Evolutionary conservation across 2,797 vertebrate genomes (phyloP).

Genomic region (Chelmon rostratus): DNA sequence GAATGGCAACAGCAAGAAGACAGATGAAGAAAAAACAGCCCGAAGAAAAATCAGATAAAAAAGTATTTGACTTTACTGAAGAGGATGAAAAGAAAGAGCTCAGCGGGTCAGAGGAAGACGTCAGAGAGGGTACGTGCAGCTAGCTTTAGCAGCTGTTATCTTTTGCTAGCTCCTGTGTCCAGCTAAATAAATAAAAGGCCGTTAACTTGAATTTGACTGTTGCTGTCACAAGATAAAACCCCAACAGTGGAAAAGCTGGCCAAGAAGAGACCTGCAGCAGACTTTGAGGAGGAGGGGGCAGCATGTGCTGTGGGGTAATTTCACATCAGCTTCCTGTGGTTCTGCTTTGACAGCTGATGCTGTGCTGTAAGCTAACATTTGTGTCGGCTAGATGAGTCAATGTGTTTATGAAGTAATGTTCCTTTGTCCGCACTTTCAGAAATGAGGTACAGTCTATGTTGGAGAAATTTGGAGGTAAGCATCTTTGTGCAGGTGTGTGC

Average conservation of each 20-base stretch:
- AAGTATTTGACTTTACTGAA: conserved; percentile 71
- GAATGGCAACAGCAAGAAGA: conserved; percentile 77
- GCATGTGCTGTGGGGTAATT: conserved; percentile 73
- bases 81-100: conserved; percentile 71
- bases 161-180: no score
- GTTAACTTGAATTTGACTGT: not conserved
- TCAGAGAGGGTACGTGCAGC: conserved; percentile 55
- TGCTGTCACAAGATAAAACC: conserved; percentile 62
- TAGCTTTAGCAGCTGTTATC: not conserved
- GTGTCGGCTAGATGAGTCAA: not conserved
- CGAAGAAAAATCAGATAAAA: conserved; percentile 55
- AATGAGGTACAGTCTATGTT: conserved; percentile 94
- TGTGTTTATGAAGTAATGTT: not conserved
- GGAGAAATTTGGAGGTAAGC: conserved; percentile 92
- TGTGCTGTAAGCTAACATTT: not conserved
- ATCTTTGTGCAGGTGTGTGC: not conserved
- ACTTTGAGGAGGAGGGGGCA: conserved; percentile 63
- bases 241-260: conserved; percentile 67
- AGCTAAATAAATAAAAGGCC: not conserved
- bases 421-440: conserved; percentile 73
- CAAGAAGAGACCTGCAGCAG: conserved; percentile 77
- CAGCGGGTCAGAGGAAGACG: conserved; percentile 79
- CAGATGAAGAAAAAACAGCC: conserved; percentile 70
- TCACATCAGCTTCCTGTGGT: not conserved
- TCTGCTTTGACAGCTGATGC: no score